Conservation (phyloP, 2,113 vertebrate genomes). For the Philantomba maxwellii region DNA sequence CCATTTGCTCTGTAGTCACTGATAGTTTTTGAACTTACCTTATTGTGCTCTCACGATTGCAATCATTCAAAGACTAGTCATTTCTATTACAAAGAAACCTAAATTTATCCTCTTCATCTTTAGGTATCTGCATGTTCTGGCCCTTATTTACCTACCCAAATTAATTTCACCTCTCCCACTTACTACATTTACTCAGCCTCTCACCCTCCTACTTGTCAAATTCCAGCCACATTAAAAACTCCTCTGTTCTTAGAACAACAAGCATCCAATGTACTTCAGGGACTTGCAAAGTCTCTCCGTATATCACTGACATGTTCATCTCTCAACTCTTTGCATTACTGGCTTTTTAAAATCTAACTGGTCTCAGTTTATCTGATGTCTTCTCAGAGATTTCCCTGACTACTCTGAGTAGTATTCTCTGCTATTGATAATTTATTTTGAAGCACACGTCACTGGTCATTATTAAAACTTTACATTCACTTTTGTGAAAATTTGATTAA, state of each 20-base stretch:
- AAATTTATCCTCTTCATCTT: neutral
- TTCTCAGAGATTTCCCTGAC: neutral
- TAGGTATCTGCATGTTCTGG: neutral
- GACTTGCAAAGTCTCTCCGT: neutral
- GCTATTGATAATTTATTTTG: neutral
- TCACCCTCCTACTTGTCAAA: neutral
- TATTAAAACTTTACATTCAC: neutral
- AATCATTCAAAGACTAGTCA: neutral
- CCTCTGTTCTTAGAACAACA: neutral
- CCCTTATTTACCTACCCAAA: neutral
- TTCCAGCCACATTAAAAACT: neutral
- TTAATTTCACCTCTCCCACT: neutral
- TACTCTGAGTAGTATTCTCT: neutral
- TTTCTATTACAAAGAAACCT: neutral
- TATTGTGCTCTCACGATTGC: neutral
- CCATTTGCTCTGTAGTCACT: neutral
- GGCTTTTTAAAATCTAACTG: neutral
- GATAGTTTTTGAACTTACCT: neutral
- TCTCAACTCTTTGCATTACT: neutral
- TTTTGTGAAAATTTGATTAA: neutral
- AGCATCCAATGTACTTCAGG: neutral
- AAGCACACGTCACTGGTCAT: neutral
- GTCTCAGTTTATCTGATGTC: neutral
- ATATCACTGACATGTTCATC: neutral
- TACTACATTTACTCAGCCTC: neutral